Percentiles rank a stretch among this genome's conserved stretches.
Conservation (phyloP, 2,113 vertebrate species). For the Tiliqua scincoides region DNA sequence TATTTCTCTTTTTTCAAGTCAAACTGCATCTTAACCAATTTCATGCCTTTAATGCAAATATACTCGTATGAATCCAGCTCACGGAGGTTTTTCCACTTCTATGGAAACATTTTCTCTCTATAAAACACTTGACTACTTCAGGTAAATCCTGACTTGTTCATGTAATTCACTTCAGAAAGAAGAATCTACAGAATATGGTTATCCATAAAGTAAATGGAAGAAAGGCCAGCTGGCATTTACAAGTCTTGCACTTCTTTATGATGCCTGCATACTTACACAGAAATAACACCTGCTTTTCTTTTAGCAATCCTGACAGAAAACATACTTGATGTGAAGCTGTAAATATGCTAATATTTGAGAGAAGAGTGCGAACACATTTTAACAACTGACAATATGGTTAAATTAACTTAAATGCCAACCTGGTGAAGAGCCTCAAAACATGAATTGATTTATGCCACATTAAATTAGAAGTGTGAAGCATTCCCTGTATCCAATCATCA, state of each 20-base stretch:
- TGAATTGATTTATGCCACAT: neutral
- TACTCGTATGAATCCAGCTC: neutral
- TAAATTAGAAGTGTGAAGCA: conserved; percentile 9
- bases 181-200: neutral
- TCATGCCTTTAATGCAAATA: neutral
- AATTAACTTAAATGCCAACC: neutral
- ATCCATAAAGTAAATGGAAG: neutral
- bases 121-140: neutral
- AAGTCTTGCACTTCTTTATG: neutral
- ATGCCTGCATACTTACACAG: neutral
- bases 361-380: neutral
- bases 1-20: neutral
- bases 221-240: neutral
- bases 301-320: neutral
- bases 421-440: neutral
- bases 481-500: conserved; percentile 6
- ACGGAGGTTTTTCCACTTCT: neutral
- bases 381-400: neutral
- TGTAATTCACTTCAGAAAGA: neutral
- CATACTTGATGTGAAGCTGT: neutral
- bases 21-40: neutral
- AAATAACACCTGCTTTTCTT: neutral
- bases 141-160: too few species aligned
- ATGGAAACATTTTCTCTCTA: neutral
- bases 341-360: neutral